Conservation (phyloP, 2,797 vertebrate genomes). For the Kryptolebias ocellatus region DNA sequence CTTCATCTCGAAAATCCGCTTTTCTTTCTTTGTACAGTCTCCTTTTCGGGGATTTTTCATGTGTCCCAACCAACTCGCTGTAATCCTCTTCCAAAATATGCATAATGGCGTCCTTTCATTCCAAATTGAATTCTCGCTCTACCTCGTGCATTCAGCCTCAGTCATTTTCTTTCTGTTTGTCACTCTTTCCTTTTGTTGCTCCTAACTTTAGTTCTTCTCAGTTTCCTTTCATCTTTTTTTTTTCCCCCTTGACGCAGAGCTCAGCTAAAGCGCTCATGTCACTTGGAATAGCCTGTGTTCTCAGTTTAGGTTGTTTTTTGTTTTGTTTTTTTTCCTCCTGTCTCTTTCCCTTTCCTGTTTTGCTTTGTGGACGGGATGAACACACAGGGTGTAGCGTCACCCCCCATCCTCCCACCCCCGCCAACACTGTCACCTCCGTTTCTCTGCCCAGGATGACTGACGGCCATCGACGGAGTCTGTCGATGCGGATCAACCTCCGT, state of each 20-base stretch:
- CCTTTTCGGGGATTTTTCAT: constrained; percentile 55
- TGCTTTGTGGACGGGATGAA: constrained; percentile 30
- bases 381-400: constrained; percentile 16
- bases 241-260: constrained; percentile 7
- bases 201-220: constrained; percentile 19
- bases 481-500: constrained; percentile 41
- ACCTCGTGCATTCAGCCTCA: constrained; percentile 14
- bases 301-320: constrained; percentile 8
- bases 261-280: constrained; percentile 49
- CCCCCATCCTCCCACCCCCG: constrained; percentile 6
- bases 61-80: constrained; percentile 51
- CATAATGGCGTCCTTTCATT: constrained; percentile 40
- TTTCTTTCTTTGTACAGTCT: constrained; percentile 49
- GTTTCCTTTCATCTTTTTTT: constrained; percentile 23
- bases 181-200: constrained; percentile 16
- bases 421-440: constrained; percentile 9
- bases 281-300: constrained; percentile 38
- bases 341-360: constrained; percentile 33
- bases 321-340: constrained; percentile 26
- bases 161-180: constrained; percentile 15
- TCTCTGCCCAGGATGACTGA: constrained; percentile 48
- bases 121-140: constrained; percentile 13
- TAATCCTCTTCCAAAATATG: constrained; percentile 65
- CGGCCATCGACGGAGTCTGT: constrained; percentile 54
- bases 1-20: constrained; percentile 69